phyloP scores from a whole-genome alignment of 2,888 invertebrate genomes.

The Hirtodrosophila alboralis region DNA sequence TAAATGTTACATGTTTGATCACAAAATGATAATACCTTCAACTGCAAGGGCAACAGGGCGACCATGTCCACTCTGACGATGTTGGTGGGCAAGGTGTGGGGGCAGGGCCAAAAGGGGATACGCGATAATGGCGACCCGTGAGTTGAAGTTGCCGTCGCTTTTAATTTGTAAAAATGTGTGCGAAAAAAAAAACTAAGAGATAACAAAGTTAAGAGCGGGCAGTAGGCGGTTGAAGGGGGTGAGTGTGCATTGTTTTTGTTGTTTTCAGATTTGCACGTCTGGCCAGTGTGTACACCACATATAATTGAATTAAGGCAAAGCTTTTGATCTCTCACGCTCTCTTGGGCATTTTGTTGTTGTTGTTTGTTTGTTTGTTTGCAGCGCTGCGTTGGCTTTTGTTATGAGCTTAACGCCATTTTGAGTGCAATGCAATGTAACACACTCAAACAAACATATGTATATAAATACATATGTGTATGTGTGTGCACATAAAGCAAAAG shows the following conservation, averaged over 20 bases:
- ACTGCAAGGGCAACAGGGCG: constrained; percentile 12
- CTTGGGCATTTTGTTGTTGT: constrained; percentile 22
- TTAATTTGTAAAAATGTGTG: constrained; percentile 59
- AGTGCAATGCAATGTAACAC: constrained; percentile 52
- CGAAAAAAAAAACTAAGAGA: constrained; percentile 17
- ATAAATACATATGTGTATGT: constrained; percentile 1
- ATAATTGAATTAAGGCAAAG: constrained; percentile 65
- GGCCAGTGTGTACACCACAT: constrained; percentile 57
- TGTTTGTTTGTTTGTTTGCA: constrained; percentile 13
- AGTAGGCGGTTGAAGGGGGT: constrained; percentile 7
- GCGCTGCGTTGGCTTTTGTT: constrained; percentile 43
- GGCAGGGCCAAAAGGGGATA: constrained; percentile 8
- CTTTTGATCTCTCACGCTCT: constrained; percentile 33
- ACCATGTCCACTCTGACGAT: constrained; percentile 17
- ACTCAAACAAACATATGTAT: constrained; percentile 9
- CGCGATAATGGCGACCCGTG: constrained; percentile 7
- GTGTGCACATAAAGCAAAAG: constrained; percentile 18
- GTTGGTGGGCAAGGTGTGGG: constrained; percentile 14
- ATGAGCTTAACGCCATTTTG: constrained; percentile 57
- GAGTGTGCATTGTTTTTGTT: constrained; percentile 25
- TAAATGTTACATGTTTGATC: no score
- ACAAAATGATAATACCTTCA: no score
- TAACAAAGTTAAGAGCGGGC: constrained; percentile 21
- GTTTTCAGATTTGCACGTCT: constrained; percentile 41
- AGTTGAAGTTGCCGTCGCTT: constrained; percentile 42